Evolutionary conservation across 2,113 vertebrate genomes (phyloP).

Genomic region (Dolichotis patagonum): DNA sequence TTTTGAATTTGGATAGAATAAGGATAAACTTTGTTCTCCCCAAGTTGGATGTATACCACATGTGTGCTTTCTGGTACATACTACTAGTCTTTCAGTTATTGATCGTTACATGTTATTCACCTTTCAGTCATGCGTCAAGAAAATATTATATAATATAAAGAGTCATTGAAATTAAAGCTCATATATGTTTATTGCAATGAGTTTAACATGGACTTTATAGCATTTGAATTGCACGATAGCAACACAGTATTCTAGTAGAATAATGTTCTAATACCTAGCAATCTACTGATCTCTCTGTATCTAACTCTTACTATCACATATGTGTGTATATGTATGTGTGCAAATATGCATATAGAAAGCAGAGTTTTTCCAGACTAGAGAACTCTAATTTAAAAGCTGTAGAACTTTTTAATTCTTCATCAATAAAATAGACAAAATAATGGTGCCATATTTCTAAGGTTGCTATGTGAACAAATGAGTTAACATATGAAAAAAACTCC

Average conservation of each 20-base stretch:
- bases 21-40: too few relatives aligned
- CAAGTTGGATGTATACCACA: neutral
- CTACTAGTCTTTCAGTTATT: neutral
- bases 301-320: neutral
- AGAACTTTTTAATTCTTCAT: neutral
- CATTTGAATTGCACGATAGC: neutral
- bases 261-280: neutral
- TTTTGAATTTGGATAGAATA: neutral
- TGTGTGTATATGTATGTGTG: too few relatives aligned
- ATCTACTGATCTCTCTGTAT: neutral
- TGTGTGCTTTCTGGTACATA: accelerated
- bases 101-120: neutral
- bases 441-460: neutral
- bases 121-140: neutral
- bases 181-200: neutral
- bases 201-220: neutral
- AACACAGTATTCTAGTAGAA: neutral
- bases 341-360: neutral
- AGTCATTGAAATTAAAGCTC: neutral
- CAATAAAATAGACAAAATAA: neutral
- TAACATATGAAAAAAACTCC: neutral
- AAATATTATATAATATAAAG: neutral
- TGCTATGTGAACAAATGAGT: neutral
- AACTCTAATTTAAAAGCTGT: neutral
- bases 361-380: neutral